Evolutionary conservation across 2,888 invertebrate genomes (phyloP), one percentile per base, ranked within the genome.

Genomic region (Drosophila mulleri): DNA sequence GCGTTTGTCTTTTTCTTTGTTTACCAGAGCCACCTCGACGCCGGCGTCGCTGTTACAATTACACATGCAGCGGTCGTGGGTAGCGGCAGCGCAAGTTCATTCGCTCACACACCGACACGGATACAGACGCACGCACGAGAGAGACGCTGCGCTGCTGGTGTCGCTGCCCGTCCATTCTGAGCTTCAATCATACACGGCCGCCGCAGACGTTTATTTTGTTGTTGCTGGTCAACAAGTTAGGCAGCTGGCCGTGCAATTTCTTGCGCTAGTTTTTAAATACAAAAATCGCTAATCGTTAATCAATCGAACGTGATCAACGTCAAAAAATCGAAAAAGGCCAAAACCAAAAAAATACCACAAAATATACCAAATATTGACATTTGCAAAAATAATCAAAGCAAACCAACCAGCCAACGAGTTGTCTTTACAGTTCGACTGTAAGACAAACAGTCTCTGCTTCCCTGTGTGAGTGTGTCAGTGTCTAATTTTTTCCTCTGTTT

Each of bases 171-270:
- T 82, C 60, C 80, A 76, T 76, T 66, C 72, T 72, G 85, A 85
- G 83, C 88, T 82, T 88, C 82, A 83, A 85, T 83, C 88, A 88
- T 73, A 79, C 70, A 54, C 72, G 74, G 63, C 62, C 58, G 64
- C 45, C 65, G 57, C 67, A 66, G 72, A 60, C 75, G 63, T 65
- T 78, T 78, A 78, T 74, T 78, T 79, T 85, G 80, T 85, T 82
- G 83, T 82, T 82, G 85, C 83, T 82, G 72, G 68, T 72, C 66
- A 76, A 76, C 73, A 78, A 75, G 80, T 72, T 75, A 72, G 85
- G 74, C 72, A 72, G 72, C 65, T 75, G 73, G 65, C 68, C 68
- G 73, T 78, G 78, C 72, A 66, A 75, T 78, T 78, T 68, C 68
- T 75, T 75, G 70, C 66, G 70, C 64, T 70, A 66, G 50, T 69